A percentile compares a stretch with the other conserved stretches of the same genome.
Conservation (phyloP, 2,888 invertebrate species). For the Rhopalosiphum nymphaeae region DNA sequence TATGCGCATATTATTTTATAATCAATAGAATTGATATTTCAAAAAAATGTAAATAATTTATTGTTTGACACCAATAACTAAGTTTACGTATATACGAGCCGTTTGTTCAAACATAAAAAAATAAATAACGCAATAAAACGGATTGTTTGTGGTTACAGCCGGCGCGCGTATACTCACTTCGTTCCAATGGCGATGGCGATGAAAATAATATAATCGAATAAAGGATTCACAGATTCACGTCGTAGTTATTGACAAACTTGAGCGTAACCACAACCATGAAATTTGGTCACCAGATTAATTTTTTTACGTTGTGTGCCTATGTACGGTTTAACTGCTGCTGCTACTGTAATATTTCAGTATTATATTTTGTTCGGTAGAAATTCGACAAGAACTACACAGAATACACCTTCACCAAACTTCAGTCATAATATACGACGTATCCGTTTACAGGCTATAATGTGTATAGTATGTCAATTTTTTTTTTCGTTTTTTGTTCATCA, state of each 20-base stretch:
- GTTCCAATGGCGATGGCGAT: not conserved
- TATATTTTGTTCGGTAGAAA: not conserved
- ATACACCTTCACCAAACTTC: not conserved
- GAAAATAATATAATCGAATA: constrained; percentile 8
- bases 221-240: not conserved
- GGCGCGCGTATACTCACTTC: not conserved
- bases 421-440: not conserved
- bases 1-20: not conserved
- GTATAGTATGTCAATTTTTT: constrained; percentile 1
- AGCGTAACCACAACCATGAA: not conserved
- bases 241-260: constrained; percentile 15
- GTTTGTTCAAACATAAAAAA: not conserved
- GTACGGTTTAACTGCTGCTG: not conserved
- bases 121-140: not conserved
- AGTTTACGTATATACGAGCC: not conserved
- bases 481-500: constrained; percentile 11
- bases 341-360: not conserved
- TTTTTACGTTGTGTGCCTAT: not conserved
- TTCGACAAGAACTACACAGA: not conserved
- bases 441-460: constrained; percentile 12
- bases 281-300: not conserved
- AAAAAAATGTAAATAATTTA: not conserved
- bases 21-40: not conserved
- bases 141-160: not conserved
- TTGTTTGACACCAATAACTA: not conserved